A percentile compares a stretch with the other conserved stretches of the same genome.
phyloP scores from a whole-genome alignment of 2,797 vertebrate species.

The Protosalanx chinensis region DNA sequence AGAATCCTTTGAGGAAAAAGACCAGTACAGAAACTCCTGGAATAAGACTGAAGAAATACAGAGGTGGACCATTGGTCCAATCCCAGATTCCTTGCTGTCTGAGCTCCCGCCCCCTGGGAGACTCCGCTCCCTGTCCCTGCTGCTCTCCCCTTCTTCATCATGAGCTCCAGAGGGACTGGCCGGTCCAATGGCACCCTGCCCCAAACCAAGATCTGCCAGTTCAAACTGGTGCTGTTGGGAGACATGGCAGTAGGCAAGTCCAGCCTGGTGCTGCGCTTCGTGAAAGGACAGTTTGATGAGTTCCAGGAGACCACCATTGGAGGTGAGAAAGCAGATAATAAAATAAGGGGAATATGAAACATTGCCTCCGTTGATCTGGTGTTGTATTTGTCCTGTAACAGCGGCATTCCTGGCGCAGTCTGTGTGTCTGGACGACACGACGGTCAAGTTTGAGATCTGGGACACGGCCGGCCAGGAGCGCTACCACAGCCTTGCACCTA shows the following conservation, averaged over 20 bases:
- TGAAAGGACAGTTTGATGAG: conserved; percentile 84
- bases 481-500: conserved; percentile 85
- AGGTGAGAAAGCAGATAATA: conserved; percentile 60
- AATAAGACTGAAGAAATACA: not conserved
- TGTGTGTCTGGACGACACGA: conserved; percentile 83
- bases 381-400: conserved; percentile 32
- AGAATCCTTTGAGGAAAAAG: conserved; percentile 9
- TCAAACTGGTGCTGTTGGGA: conserved; percentile 81
- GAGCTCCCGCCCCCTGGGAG: conserved; percentile 47
- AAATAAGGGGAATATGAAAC: not conserved
- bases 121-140: conserved; percentile 31
- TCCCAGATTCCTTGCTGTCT: conserved; percentile 28
- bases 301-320: conserved; percentile 85
- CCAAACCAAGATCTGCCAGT: conserved; percentile 86
- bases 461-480: conserved; percentile 84
- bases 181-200: conserved; percentile 74
- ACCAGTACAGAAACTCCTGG: too few species aligned
- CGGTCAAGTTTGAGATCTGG: conserved; percentile 88
- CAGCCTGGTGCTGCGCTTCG: conserved; percentile 82
- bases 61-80: conserved; percentile 24
- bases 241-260: conserved; percentile 86
- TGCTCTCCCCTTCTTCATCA: conserved; percentile 48
- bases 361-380: too few species aligned
- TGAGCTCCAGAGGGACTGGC: conserved; percentile 75
- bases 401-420: conserved; percentile 84